A percentile compares a stretch with the other conserved stretches of the same genome.
phyloP scores from a whole-genome alignment of 2,797 vertebrate genomes.

The Gambelia wislizenii region DNA sequence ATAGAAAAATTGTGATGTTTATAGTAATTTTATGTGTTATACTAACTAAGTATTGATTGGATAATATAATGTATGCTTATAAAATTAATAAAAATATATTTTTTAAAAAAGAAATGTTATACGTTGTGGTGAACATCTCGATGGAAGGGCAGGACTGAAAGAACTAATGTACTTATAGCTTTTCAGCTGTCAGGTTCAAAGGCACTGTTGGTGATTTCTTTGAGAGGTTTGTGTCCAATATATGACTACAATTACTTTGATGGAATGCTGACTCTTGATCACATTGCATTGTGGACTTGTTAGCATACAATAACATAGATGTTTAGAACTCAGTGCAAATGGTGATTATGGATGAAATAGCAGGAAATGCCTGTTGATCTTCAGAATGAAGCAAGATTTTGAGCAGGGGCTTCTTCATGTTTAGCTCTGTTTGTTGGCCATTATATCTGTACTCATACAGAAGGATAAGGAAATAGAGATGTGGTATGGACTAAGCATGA shows the following conservation, averaged over 20 bases:
- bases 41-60: no score
- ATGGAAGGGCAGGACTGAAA: not conserved
- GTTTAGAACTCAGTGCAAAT: not conserved
- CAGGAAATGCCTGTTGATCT: not conserved
- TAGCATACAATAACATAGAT: not conserved
- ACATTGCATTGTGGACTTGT: not conserved
- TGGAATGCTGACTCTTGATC: not conserved
- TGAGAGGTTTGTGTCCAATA: not conserved
- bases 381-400: not conserved
- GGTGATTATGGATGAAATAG: not conserved
- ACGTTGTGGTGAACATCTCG: not conserved
- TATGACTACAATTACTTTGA: not conserved
- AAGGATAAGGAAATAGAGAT: not conserved
- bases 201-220: not conserved
- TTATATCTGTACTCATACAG: not conserved
- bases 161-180: not conserved
- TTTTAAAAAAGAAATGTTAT: no score
- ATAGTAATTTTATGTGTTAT: no score
- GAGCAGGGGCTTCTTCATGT: not conserved
- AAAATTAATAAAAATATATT: no score
- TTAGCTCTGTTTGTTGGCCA: not conserved
- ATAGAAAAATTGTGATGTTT: no score
- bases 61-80: no score
- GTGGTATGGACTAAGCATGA: not conserved
- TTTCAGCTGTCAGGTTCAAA: not conserved